Base-by-base conservation (phyloP, 2,113 vertebrate genomes). In the Urocolius indicus region DNA sequence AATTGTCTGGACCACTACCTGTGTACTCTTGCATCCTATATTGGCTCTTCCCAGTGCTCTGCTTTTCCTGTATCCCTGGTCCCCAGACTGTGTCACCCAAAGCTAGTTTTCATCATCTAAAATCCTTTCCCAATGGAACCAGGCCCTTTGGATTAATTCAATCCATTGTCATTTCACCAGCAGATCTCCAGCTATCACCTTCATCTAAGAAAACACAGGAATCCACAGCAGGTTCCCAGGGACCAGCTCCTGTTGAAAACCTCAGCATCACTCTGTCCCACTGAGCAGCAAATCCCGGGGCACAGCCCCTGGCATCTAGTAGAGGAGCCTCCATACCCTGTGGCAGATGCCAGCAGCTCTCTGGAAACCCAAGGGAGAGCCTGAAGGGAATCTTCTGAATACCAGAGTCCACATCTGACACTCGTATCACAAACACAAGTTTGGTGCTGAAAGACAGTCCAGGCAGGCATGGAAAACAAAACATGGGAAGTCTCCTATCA, bases 11-110 rank as follows among this genome's bases (percentile, higher is more conserved):
- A 14, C 5, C 3, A 5, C 15, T 7, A 26, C 75, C 74, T 34
- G 48, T 3, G 19, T 21, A 3, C 22, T 66, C 45, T 26, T 16
- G 22, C 58, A 3, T 2, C 4, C 23, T 3, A 0, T 1, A 16
- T 41, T 57, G 43, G 66, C 45, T 89, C 81, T 57, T 48, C 17
- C 54, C 41, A 32, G 16, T 3, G 24, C 20, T 43, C 29, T 30
- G 48, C 11, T 68, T 68, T 49, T 55, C 14, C n/a, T 46, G 4
- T 19, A 5, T 34, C 45, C 48, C 43, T 11, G 1, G 1, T 8
- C 46, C 45, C 38, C 2, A 58, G 72, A 51, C 18, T 8, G 10
- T 10, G 5, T 30, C 13, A n/a, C 13, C 34, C 34, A 14, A 34
- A 71, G 16, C 9, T 23, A 49, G 29, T 65, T 83, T 20, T 1